Base-by-base conservation (phyloP, 2,888 invertebrate genomes). In the Acheta domesticus region DNA sequence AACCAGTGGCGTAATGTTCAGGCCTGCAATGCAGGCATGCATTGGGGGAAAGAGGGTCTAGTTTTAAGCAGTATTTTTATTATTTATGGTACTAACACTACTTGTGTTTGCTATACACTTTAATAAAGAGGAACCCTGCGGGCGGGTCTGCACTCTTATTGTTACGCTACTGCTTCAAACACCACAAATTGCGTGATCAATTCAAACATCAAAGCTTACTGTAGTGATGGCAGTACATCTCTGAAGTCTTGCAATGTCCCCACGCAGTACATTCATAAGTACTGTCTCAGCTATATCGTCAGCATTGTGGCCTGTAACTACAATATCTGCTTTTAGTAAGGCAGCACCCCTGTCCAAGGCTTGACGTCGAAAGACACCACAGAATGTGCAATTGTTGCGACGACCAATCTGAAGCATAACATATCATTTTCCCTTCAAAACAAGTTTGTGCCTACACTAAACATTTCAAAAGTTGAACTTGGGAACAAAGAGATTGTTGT, bases 201-300 rank as follows among this genome's bases (percentile, higher is more conserved):
- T 73, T 11, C 19, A 19, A 73, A 5, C 73, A n/a, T 73, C 20
- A 19, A 23, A 76, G 23, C 81, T 74, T 89, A 96, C 96, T 14
- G 98, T 98, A 80, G 92, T 91, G 80, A 97, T 95, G 80, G 95
- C 92, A 62, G 97, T 97, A 85, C 98, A 99, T 83, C 99, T 90
- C 83, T 94, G 92, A 75, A 99, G 88, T 83, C 99, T 90, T 1
- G 98, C 98, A 82, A 98, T 93, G 86, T 99, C 99, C 2, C 99
- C 99, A 84, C 99, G 90, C 74, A 99, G 88, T 74, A 99, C 92
- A 89, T 99, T 99, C 98, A 99, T 99, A 19, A 99, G 86, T 36
- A 99, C 96, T 11, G 99, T 99, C 88, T 99, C 99, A 0, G 99
- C 99, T 83, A 99, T 96, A 86, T 99, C 99, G 89, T 97, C 97